Conservation (phyloP, 2,113 vertebrate genomes). For the Genyomyrus donnyi region DNA sequence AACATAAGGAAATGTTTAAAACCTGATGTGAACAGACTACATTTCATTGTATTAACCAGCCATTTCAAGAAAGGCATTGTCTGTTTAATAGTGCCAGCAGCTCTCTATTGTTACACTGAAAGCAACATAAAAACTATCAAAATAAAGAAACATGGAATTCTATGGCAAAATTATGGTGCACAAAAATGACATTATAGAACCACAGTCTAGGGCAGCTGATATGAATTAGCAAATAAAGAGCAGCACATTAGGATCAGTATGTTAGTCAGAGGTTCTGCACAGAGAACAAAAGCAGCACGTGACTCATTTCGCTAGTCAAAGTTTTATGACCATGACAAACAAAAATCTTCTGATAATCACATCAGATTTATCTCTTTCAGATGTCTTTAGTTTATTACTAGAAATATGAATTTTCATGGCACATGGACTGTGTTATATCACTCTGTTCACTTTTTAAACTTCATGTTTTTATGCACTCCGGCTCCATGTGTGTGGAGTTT, state of each 20-base stretch:
- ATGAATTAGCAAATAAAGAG: neutral
- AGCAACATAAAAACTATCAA: neutral
- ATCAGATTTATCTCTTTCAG: neutral
- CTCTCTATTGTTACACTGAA: neutral
- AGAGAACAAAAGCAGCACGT: neutral
- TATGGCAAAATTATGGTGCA: neutral
- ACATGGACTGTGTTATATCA: neutral
- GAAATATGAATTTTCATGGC: neutral
- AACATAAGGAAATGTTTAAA: neutral
- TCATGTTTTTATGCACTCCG: neutral
- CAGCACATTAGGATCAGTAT: neutral
- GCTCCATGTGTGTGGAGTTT: neutral
- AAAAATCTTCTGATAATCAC: neutral
- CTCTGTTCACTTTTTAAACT: neutral
- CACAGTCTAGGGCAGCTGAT: neutral
- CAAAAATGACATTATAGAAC: neutral
- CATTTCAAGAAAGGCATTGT: neutral
- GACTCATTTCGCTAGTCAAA: neutral
- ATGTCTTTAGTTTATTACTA: neutral
- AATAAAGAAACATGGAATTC: neutral
- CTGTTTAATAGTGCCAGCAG: neutral
- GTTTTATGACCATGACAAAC: neutral
- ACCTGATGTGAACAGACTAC: neutral
- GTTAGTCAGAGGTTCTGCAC: neutral
- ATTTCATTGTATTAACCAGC: slow-evolving; percentile 3